Conservation (phyloP, 1,140 invertebrate species). For the Triops longicaudatus region DNA sequence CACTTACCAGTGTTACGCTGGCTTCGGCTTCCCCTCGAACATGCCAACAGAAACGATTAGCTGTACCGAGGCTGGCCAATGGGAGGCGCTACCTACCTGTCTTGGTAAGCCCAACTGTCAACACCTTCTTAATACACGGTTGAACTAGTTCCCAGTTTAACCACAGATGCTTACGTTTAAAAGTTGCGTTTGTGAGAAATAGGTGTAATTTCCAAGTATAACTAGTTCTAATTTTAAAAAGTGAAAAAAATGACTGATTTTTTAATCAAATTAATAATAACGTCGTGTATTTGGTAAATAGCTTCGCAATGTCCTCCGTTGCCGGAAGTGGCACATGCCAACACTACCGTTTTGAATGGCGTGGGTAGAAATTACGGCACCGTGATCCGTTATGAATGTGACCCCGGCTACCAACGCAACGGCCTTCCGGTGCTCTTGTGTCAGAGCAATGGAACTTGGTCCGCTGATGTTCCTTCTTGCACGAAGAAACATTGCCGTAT, state of each 20-base stretch:
- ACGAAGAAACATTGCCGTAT: slow-evolving; percentile 69
- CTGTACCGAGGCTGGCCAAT: slow-evolving; percentile 75
- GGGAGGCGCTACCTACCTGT: slow-evolving; percentile 85
- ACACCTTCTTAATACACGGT: too few species aligned
- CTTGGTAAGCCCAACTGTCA: slow-evolving; percentile 58
- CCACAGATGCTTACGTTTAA: too few species aligned
- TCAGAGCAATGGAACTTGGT: slow-evolving; percentile 95
- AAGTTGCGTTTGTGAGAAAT: too few species aligned
- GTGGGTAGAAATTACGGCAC: slow-evolving; percentile 90
- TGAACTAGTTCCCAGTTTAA: too few species aligned
- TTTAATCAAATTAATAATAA: too few species aligned
- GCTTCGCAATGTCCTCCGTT: slow-evolving; percentile 88
- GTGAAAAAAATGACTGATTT: too few species aligned
- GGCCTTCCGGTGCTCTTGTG: slow-evolving; percentile 86
- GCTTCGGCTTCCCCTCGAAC: slow-evolving; percentile 84
- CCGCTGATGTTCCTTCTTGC: slow-evolving; percentile 78
- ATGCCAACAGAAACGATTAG: slow-evolving; percentile 80
- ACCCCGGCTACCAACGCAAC: slow-evolving; percentile 77
- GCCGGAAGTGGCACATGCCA: slow-evolving; percentile 76
- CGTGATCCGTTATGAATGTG: slow-evolving; percentile 88
- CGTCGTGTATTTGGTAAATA: slow-evolving; percentile 36
- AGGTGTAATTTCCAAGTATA: too few species aligned
- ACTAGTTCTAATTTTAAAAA: too few species aligned
- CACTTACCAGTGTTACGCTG: slow-evolving; percentile 92
- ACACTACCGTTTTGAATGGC: slow-evolving; percentile 81